Evolutionary conservation across 2,113 vertebrate genomes (phyloP).

Genomic region (Ailuropoda melanoleuca): DNA sequence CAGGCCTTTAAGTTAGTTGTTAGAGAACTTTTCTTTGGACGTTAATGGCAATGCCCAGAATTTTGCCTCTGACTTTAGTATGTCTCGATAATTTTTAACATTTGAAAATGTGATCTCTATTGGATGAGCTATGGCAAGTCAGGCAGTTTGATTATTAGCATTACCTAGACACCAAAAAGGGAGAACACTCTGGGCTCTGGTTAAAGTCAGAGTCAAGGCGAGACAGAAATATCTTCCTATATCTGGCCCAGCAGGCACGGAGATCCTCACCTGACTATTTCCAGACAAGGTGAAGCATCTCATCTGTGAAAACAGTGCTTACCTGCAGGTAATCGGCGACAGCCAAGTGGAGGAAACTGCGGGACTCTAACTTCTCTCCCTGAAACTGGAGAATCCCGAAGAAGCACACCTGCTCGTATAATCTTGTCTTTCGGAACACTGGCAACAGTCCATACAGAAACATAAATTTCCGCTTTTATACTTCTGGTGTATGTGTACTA

Average conservation of each 20-base stretch:
- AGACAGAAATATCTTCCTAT: conserved; percentile 9
- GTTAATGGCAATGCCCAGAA: neutral
- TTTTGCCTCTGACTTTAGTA: neutral
- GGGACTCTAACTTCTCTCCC: neutral
- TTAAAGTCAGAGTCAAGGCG: conserved; percentile 13
- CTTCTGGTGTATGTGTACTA: neutral
- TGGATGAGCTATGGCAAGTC: neutral
- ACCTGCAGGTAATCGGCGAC: neutral
- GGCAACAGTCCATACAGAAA: neutral
- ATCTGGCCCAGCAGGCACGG: neutral
- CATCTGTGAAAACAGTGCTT: conserved; percentile 38
- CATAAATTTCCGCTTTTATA: neutral
- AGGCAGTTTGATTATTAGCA: neutral
- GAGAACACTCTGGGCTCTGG: neutral
- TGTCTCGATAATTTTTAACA: neutral
- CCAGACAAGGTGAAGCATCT: conserved; percentile 45
- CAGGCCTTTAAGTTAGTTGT: neutral
- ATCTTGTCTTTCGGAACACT: neutral
- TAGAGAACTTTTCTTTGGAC: neutral
- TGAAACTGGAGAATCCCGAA: neutral
- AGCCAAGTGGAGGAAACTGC: conserved; percentile 10
- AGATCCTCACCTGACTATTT: neutral
- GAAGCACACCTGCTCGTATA: conserved; percentile 8
- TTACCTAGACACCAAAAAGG: neutral
- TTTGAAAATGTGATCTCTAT: neutral